Evolutionary conservation across 92 coral and sea anemone species (phyloP), one percentile per base, ranked within the genome.

Genomic region (Umimayanthus chanpuru): DNA sequence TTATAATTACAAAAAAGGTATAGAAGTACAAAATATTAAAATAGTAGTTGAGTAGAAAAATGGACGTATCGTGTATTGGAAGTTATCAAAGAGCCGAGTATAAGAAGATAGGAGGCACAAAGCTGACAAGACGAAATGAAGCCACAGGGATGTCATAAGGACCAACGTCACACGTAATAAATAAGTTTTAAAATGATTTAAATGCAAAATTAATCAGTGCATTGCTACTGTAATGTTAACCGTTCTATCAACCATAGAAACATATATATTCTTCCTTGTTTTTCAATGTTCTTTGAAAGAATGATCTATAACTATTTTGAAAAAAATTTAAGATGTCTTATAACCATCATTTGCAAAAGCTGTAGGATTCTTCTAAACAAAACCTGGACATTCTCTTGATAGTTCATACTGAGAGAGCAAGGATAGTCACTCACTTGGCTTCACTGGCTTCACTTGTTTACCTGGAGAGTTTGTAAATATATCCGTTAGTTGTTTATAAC

Each of bases 391-490:
- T 2, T 14, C 77, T 67, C 11, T 9, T 67, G 30, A 23, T 67
- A 67, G 26, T 67, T 6, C 32, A 30, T 2, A 28, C 18, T 29
- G 4, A 28, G 36, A 72, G 12, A 47, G 53, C 53, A 6, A 53
- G 58, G 6, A 10, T 4, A 41, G 2, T 43, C 23, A 21, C 81
- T 77, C 43, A 77, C 81, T 47, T 0, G 81, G 81, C 58, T 77
- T 77, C 23, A 77, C 81, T 40, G 81, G 81, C 50, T 23, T 15
- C 6, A 76, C 55, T 16, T 49, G 78, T 76, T 76, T 76, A 40
- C 43, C 80, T 43, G 50, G 50, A 18, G 73, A 67, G 15, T 67
- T 67, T 67, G 3, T n/a, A 67, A 67, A 67, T 14, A 67, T n/a
- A 67, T 6, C 1, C n/a, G 32, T 67, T 25, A 67, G 73, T 67